These are phyloP conservation scores for Maniola jurtina DNA, from an alignment of 1,140 invertebrate species.

Conservation along the genomic window DNA sequence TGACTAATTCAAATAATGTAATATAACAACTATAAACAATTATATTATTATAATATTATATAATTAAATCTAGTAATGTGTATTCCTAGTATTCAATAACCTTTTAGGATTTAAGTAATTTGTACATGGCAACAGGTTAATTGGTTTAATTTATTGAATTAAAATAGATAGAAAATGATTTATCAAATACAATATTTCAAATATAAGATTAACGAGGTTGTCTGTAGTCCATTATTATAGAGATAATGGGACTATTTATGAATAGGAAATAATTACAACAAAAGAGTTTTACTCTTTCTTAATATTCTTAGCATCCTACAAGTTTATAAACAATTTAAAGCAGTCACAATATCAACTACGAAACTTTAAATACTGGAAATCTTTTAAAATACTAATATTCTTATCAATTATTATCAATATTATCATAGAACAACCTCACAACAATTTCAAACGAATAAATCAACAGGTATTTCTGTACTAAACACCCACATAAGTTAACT, in stretches of 20 bases:
- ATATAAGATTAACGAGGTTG: background rate
- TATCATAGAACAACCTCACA: background rate
- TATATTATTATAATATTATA: background rate
- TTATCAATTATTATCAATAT: background rate
- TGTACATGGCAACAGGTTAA: conserved; percentile 25
- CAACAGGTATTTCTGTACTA: too few species aligned
- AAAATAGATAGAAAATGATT: conserved; percentile 13
- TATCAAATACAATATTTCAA: background rate
- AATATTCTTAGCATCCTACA: conserved; percentile 8
- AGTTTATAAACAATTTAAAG: conserved; percentile 15
- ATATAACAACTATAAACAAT: conserved; percentile 8
- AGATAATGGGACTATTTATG: background rate
- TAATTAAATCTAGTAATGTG: conserved; percentile 7
- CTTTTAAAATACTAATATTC: background rate
- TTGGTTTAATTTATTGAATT: conserved; percentile 14
- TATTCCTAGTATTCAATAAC: conserved; percentile 12
- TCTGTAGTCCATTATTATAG: background rate
- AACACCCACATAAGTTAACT: too few species aligned
- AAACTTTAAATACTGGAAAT: background rate
- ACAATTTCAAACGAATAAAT: background rate
- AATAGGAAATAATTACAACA: background rate
- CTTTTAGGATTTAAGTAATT: conserved; percentile 22
- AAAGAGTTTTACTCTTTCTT: conserved; percentile 21
- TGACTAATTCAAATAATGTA: background rate
- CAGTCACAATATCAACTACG: background rate